phyloP scores from a whole-genome alignment of 2,113 vertebrate genomes.

The Ramphastos sulfuratus region DNA sequence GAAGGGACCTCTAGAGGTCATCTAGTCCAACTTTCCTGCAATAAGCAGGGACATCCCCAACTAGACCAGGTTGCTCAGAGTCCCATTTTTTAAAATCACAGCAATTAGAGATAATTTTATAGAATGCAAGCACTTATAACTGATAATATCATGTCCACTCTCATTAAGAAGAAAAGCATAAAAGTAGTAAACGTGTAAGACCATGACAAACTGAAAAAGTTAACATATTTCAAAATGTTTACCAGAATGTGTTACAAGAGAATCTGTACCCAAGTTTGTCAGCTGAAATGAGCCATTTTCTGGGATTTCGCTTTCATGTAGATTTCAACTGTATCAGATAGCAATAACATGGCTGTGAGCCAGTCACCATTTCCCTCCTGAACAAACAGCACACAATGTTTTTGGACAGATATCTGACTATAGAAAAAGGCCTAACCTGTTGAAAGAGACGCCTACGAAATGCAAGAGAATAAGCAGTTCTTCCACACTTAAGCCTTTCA shows the following conservation, averaged over 20 bases:
- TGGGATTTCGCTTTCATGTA: background rate
- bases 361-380: background rate
- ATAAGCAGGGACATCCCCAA: no score
- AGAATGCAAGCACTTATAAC: background rate
- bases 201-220: background rate
- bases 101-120: background rate
- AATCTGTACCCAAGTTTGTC: background rate
- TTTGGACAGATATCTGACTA: background rate
- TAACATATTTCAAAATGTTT: background rate
- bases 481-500: background rate
- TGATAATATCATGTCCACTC: background rate
- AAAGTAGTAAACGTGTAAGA: background rate
- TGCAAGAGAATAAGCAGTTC: background rate
- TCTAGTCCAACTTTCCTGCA: no score
- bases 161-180: background rate
- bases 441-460: background rate
- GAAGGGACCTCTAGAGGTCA: no score
- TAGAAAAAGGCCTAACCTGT: background rate
- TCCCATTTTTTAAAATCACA: background rate
- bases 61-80: no score
- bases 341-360: background rate
- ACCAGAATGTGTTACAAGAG: accelerated
- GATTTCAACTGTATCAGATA: background rate
- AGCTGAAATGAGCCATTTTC: background rate
- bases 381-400: background rate